Conservation (phyloP, 2,797 vertebrate genomes). For the Bovichtus diacanthus region DNA sequence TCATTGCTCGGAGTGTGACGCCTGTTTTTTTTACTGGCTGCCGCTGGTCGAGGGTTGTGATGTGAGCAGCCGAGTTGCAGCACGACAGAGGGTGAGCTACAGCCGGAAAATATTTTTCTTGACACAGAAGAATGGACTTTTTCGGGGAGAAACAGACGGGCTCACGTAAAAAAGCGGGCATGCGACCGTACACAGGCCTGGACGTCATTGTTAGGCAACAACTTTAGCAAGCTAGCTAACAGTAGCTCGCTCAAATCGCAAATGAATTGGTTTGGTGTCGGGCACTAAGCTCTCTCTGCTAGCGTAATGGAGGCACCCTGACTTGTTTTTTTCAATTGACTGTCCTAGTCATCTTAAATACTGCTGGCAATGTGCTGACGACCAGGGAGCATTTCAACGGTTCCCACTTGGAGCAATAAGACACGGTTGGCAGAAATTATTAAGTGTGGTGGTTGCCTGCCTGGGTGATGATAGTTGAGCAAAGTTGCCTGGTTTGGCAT, state of each 20-base stretch:
- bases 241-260: conserved; percentile 69
- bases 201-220: conserved; percentile 72
- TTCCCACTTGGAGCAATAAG: conserved; percentile 35
- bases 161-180: conserved; percentile 46
- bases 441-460: conserved; percentile 26
- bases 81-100: conserved; percentile 63
- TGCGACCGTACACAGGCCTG: conserved; percentile 68
- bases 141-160: conserved; percentile 35
- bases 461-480: conserved; percentile 29
- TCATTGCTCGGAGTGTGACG: conserved; percentile 80
- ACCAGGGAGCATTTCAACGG: conserved; percentile 35
- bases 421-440: conserved; percentile 36
- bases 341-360: conserved; percentile 41
- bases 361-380: conserved; percentile 61
- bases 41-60: conserved; percentile 72
- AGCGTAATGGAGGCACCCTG: conserved; percentile 77
- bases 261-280: conserved; percentile 67
- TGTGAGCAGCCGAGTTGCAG: conserved; percentile 71
- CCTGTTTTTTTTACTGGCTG: conserved; percentile 80
- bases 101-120: conserved; percentile 45
- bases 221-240: conserved; percentile 79
- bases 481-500: conserved; percentile 48
- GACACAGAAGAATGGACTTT: conserved; percentile 73
- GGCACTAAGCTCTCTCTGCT: conserved; percentile 57
- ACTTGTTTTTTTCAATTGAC: conserved; percentile 58